These are phyloP conservation scores for Leptopilina clavipes DNA, from an alignment of 1,140 invertebrate genomes.

Conservation along the genomic window DNA sequence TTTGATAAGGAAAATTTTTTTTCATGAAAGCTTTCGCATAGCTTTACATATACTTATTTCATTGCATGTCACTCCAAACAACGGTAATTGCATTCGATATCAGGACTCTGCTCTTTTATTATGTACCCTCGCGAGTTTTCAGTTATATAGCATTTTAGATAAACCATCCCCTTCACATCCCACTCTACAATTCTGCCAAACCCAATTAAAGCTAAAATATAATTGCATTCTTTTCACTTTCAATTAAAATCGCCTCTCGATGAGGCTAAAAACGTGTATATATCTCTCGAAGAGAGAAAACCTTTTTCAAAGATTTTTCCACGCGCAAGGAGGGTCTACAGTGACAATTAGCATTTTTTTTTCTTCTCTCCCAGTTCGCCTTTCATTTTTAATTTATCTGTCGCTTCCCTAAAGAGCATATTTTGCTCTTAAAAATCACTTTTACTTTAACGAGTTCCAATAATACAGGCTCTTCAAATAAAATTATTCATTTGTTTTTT, in stretches of 20 bases:
- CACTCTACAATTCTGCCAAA: constrained; percentile 4
- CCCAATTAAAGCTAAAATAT: constrained; percentile 10
- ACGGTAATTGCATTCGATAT: constrained; percentile 16
- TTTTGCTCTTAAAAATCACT: background rate
- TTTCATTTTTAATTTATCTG: constrained; percentile 21
- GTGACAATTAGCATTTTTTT: constrained; percentile 7
- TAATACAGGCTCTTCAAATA: background rate
- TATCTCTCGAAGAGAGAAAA: background rate
- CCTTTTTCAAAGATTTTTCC: background rate
- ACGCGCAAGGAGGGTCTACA: background rate
- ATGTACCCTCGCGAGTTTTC: constrained; percentile 15
- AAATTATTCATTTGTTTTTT: background rate
- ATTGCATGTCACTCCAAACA: constrained; percentile 8
- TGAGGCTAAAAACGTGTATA: background rate
- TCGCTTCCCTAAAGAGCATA: constrained; percentile 2
- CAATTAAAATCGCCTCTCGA: constrained; percentile 11
- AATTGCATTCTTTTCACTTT: constrained; percentile 16
- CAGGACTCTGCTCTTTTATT: constrained; percentile 1
- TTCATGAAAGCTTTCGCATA: background rate
- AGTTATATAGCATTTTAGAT: constrained; percentile 5
- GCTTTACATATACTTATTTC: constrained; percentile 1
- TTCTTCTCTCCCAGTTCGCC: background rate
- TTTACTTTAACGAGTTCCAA: background rate
- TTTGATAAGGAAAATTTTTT: background rate
- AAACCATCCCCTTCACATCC: background rate